Evolutionary conservation across 1,140 invertebrate species (phyloP).

Genomic region (Heliconius himera): DNA sequence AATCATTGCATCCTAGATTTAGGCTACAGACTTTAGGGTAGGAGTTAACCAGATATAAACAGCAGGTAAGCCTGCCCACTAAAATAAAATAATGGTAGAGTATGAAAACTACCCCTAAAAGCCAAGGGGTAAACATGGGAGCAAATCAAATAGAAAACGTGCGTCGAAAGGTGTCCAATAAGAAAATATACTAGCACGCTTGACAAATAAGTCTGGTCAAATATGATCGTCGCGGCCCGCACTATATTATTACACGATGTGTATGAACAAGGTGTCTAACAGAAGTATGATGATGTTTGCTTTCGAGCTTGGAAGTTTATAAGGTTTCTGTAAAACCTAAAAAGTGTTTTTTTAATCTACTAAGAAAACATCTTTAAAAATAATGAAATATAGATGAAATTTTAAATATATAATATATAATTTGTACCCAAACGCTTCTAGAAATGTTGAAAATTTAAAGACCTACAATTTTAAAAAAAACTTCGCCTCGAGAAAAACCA

Average conservation of each 20-base stretch:
- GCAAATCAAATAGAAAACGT: slow-evolving; percentile 68
- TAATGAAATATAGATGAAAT: background rate
- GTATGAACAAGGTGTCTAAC: slow-evolving; percentile 59
- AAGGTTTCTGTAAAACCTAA: background rate
- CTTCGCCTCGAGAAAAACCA: background rate
- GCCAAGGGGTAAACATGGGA: slow-evolving; percentile 52
- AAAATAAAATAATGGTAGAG: background rate
- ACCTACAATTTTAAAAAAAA: background rate
- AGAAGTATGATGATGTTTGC: slow-evolving; percentile 64
- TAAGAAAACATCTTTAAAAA: background rate
- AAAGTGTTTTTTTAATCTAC: background rate
- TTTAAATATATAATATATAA: background rate
- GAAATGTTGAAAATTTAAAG: background rate
- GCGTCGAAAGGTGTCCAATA: slow-evolving; percentile 70
- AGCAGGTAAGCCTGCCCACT: slow-evolving; percentile 47
- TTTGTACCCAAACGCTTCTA: background rate
- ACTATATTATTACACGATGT: slow-evolving; percentile 61
- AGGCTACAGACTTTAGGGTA: slow-evolving; percentile 19
- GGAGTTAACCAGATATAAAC: slow-evolving; percentile 62
- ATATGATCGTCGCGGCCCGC: slow-evolving; percentile 64
- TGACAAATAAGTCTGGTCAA: slow-evolving; percentile 74
- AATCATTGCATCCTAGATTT: background rate
- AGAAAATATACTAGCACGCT: slow-evolving; percentile 74
- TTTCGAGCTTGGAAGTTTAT: slow-evolving; percentile 63
- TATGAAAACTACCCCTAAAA: slow-evolving; percentile 52